Base-by-base conservation (phyloP, 1,140 invertebrate species). In the Dreissena polymorpha region DNA sequence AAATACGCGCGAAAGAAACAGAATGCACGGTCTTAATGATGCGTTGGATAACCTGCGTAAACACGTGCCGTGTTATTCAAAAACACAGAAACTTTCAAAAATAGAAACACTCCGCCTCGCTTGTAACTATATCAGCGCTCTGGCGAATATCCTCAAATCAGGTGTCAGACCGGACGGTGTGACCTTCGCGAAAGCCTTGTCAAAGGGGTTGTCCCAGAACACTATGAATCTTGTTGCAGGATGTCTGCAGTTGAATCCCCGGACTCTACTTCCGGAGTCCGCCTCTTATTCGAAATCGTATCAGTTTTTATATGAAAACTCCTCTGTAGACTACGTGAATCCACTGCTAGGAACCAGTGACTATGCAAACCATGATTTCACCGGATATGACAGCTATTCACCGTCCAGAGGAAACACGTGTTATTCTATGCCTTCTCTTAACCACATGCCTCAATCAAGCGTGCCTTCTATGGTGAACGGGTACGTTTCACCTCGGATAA, bases 21-120 rank as follows among this genome's bases (percentile, higher is more conserved):
- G 95, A 85, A 95, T 95, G 95, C 95, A 95, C 86, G 94, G 95
- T 10, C 89, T 95, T 18, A 95, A 95, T 89, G 94, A 94, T 25
- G 95, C 95, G 0, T 89, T 95, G 83, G 95, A 95, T 85, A 92
- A 92, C 78, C 89, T 95, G 0, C 87, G 94, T 68, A 93, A 94
- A 92, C 92, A 92, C 79, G 91, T 94, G 67, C 94, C 94, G 0
- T 91, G 93, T 76, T 90, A 92, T 78, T 94, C 93, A 6, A 91
- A 91, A 83, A 93, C 91, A 0, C 94, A 93, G 83, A 96, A 95
- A 88, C 94, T 99, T 18, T 99, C 98, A 3, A 99, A 99, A 94
- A 99, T 99, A 86, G 98, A 99, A 94, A 98, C 88, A 96, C 94
- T 99, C n/a, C 94, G 98, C 39, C 98, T 99, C 89, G 98, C 98